Base-by-base conservation (phyloP, 2,797 vertebrate species). In the Acrossocheilus wenchowensis region DNA sequence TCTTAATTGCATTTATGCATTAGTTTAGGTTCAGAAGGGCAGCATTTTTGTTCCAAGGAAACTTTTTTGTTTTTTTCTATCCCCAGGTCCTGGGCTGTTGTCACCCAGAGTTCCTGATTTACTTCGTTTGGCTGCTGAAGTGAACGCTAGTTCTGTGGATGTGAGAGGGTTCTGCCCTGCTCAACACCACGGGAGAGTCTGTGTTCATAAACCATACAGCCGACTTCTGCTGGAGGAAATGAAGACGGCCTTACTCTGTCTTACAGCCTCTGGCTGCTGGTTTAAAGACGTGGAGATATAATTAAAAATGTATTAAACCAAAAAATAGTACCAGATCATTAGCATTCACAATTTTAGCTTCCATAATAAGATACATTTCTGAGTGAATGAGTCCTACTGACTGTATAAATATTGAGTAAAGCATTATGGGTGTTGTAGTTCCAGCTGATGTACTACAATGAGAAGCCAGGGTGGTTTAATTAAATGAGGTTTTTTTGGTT, bases 71-170 rank as follows among this genome's bases (percentile, higher is more conserved):
- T 64, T 64, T 45, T 50, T 19, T 21, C 9, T 52, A 52, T 52
- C 14, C 43, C n/a, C 48, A 17, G 21, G 74, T 66, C 26, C 60
- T 66, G 41, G 41, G 23, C n/a, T 12, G 39, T 60, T n/a, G 90
- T 89, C 91, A 89, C 9, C 90, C 82, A 19, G 78, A 91, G 91
- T 93, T 93, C 92, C 93, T 94, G 92, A 81, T 94, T 92, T 91
- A 91, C 94, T 92, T 92, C 72, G 92, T 93, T 91, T 91, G 92
- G 90, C 91, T 89, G 86, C 88, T 89, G 4, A 69, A 91, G 88
- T 91, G 87, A 86, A 83, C 10, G 19, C 50, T 74, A 60, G 62
- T 75, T 83, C 77, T 89, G 77, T 30, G 62, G 52, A 89, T 81
- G 60, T 57, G 39, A 52, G 69, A 80, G 81, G 34, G 21, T 75